Evolutionary conservation across 2,113 vertebrate genomes (phyloP).

Genomic region (Pseudopipra pipra): DNA sequence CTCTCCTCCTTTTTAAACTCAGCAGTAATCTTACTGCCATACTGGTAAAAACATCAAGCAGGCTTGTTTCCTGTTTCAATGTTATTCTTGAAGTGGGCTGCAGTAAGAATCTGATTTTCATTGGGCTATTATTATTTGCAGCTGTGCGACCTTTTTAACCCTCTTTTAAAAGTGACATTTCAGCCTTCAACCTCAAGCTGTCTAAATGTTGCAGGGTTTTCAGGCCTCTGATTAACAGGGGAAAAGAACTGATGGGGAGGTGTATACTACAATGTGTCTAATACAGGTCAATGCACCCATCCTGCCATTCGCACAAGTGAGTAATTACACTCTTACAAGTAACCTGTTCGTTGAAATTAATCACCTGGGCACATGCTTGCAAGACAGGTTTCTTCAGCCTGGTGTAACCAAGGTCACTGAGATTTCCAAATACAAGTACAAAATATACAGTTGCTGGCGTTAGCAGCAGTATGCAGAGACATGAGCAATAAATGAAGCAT

Average conservation of each 20-base stretch:
- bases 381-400: constrained; percentile 27
- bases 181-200: constrained; percentile 75
- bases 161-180: constrained; percentile 80
- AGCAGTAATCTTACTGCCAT: constrained; percentile 57
- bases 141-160: constrained; percentile 82
- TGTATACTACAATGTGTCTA: neutral
- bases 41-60: constrained; percentile 75
- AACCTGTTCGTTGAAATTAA: constrained; percentile 54
- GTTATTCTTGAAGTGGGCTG: constrained; percentile 79
- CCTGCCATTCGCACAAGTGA: constrained; percentile 1
- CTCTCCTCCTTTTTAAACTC: constrained; percentile 37
- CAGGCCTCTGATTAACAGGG: constrained; percentile 62
- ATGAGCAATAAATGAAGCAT: constrained; percentile 16
- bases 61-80: constrained; percentile 79
- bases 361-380: constrained; percentile 23
- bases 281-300: constrained; percentile 38
- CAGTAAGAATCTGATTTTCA: constrained; percentile 83
- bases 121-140: constrained; percentile 85
- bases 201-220: constrained; percentile 69
- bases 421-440: neutral
- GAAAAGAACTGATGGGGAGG: constrained; percentile 24
- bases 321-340: constrained; percentile 20
- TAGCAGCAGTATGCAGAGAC: neutral
- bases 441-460: fast-evolving
- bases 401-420: neutral